Evolutionary conservation across 1,140 invertebrate genomes (phyloP).

Genomic region (Ceratina australensis): DNA sequence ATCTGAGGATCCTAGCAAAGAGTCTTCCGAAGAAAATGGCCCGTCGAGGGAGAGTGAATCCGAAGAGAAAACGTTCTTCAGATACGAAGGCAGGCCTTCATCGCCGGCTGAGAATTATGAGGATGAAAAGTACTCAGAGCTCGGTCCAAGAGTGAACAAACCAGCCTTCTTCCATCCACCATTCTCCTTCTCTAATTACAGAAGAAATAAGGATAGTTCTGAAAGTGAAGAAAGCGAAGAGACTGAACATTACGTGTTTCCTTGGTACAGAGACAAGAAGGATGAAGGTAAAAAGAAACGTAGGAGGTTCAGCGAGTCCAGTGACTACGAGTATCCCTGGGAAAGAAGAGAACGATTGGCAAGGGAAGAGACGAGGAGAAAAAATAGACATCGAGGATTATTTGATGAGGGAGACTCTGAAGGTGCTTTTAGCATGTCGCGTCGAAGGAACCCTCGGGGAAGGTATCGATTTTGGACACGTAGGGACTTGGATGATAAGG

Average conservation of each 20-base stretch:
- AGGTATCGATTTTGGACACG: slow-evolving; percentile 37
- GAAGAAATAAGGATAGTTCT: slow-evolving; percentile 44
- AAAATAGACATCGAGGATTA: slow-evolving; percentile 20
- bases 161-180: slow-evolving; percentile 71
- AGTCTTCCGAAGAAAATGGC: slow-evolving; percentile 25
- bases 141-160: slow-evolving; percentile 73
- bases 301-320: neutral
- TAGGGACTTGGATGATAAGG: neutral
- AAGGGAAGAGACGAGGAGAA: slow-evolving; percentile 43
- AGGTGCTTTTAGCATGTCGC: slow-evolving; percentile 16
- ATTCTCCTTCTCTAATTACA: slow-evolving; percentile 60
- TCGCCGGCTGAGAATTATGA: slow-evolving; percentile 71
- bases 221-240: slow-evolving; percentile 51
- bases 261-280: slow-evolving; percentile 64
- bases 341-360: slow-evolving; percentile 66
- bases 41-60: no score
- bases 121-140: slow-evolving; percentile 67
- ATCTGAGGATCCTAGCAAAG: slow-evolving; percentile 42
- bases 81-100: slow-evolving; percentile 62
- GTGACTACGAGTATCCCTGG: slow-evolving; percentile 71
- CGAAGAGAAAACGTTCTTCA: slow-evolving; percentile 46
- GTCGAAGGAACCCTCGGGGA: slow-evolving; percentile 54
- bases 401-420: slow-evolving; percentile 48
- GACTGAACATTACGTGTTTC: slow-evolving; percentile 65
- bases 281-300: slow-evolving; percentile 40